Evolutionary conservation across 1,140 invertebrate genomes (phyloP), one percentile per base, ranked within the genome.

Genomic region (Calycopis cecrops): DNA sequence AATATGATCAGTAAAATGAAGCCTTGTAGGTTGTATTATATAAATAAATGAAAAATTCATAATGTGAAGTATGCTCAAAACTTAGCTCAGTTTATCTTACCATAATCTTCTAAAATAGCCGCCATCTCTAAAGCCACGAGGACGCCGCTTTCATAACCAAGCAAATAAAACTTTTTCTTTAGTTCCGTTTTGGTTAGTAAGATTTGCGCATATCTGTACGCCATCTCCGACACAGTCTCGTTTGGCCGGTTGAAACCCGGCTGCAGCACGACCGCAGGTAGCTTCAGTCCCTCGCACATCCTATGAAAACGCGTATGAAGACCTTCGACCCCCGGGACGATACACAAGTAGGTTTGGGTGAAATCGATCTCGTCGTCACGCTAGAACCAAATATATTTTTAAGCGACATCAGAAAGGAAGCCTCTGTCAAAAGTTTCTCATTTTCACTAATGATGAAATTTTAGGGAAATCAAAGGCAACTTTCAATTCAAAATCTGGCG

Each of bases 81-180:
- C 21, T 28, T 28, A 3, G 2, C 2, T 28, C 2, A 28, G 6
- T 6, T 3, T 28, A 3, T 28, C 21, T 28, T 14, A 72, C 66
- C 12, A 60, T 35, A 8, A 68, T 65, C 14, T 67, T 56, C 55
- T 73, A 70, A 9, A 75, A 47, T 4, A 66, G 67, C 59, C 12
- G 75, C 78, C 21, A 81, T 67, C 66, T 84, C 80, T 16, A 84
- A 63, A 2, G 72, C 66, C 7, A 69, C 57, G 2, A 60, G 11
- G 0, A 71, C 64, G 9, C 73, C 73, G 34, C 50, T 60, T 42
- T 72, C 67, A 38, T 69, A 73, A 0, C 70, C 73, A 33, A 75
- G 12, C 1, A 75, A 42, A 47, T 71, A 72, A 18, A 63, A 72
- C 21, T 28, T 28, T 1, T 54, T 44, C 12, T 61, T 55, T 16